Evolutionary conservation across 2,888 invertebrate species (phyloP).

Genomic region (Stenoptilia bipunctidactyla): DNA sequence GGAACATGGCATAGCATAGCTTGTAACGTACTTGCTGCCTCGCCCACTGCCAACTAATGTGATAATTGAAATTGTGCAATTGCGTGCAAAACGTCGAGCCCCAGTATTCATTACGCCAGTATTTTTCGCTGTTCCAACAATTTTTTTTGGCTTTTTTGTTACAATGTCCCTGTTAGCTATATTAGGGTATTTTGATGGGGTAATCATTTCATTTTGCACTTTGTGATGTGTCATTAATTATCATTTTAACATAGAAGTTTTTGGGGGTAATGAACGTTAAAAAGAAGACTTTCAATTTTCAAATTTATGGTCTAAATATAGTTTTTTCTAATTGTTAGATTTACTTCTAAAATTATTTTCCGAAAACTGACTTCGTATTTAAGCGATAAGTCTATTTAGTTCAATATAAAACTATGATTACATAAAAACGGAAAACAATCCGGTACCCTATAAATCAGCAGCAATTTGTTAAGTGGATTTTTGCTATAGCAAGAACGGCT

Average conservation of each 20-base stretch:
- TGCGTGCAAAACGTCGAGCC: slow-evolving; percentile 62
- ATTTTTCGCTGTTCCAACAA: slow-evolving; percentile 44
- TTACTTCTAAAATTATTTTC: too few relatives aligned
- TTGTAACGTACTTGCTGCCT: slow-evolving; percentile 20
- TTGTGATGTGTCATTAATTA: too few relatives aligned
- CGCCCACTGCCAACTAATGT: slow-evolving; percentile 53
- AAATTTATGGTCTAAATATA: too few relatives aligned
- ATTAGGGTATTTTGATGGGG: background rate
- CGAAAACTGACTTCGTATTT: too few relatives aligned
- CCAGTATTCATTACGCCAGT: slow-evolving; percentile 61
- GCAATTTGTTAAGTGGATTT: slow-evolving; percentile 74
- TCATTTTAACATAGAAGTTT: too few relatives aligned
- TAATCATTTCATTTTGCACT: too few relatives aligned
- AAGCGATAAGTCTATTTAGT: too few relatives aligned
- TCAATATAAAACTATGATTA: too few relatives aligned
- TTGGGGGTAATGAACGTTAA: too few relatives aligned
- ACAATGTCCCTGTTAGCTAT: slow-evolving; percentile 28
- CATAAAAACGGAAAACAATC: slow-evolving; percentile 67
- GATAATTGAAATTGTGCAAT: slow-evolving; percentile 73
- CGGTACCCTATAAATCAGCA: slow-evolving; percentile 70
- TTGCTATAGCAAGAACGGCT: slow-evolving; percentile 65
- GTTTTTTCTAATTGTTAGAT: too few relatives aligned
- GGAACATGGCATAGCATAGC: background rate
- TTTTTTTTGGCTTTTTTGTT: slow-evolving; percentile 35
- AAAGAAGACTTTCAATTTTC: too few relatives aligned